Evolutionary conservation across 2,113 vertebrate genomes (phyloP).

Genomic region (Cisticola juncidis): DNA sequence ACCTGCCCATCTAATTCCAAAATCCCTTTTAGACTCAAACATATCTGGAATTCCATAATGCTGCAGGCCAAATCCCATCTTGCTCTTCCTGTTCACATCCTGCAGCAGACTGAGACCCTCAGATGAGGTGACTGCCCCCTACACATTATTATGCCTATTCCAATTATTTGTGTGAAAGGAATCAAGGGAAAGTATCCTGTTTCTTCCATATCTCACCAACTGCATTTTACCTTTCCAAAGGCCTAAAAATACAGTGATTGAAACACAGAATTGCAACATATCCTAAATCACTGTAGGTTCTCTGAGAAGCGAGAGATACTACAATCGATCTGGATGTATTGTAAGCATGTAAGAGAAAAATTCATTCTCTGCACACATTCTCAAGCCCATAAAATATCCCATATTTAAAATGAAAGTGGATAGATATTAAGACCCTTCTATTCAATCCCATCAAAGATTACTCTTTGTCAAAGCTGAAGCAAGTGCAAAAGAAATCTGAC

Average conservation of each 20-base stretch:
- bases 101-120: background rate
- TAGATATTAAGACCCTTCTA: background rate
- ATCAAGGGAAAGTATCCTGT: background rate
- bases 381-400: background rate
- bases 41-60: background rate
- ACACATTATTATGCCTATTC: background rate
- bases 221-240: background rate
- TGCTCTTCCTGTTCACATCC: background rate
- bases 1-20: background rate
- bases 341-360: background rate
- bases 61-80: background rate
- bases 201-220: background rate
- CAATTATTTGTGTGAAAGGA: background rate
- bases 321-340: background rate
- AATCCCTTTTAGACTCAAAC: background rate
- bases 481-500: background rate
- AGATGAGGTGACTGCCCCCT: rapidly evolving
- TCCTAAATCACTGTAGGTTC: background rate
- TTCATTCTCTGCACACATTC: background rate
- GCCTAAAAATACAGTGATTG: background rate
- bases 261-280: background rate
- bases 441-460: background rate
- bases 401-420: background rate
- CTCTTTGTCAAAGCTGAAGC: background rate
- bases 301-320: background rate